phyloP scores from a whole-genome alignment of 2,113 vertebrate species.

The Leptodactylus fuscus region DNA sequence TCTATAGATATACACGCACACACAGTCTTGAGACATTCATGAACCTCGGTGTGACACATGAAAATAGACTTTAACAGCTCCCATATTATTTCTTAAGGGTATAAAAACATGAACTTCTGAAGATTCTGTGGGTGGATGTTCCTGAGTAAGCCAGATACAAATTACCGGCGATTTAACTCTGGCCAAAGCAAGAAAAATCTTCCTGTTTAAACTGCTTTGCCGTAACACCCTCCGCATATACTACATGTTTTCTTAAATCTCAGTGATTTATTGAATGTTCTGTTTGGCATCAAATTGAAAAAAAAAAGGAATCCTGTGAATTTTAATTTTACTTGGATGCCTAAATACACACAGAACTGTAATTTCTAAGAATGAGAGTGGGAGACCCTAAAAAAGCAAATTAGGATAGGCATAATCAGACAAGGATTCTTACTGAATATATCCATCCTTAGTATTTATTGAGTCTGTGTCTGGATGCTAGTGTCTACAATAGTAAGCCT shows the following conservation, averaged over 20 bases:
- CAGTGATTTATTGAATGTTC: slow-evolving; percentile 29
- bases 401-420: background rate
- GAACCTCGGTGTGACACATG: background rate
- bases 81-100: slow-evolving; percentile 26
- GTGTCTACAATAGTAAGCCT: too few species aligned
- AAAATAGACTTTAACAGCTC: slow-evolving; percentile 22
- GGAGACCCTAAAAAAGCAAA: background rate
- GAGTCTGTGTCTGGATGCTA: too few species aligned
- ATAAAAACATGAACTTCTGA: slow-evolving; percentile 37
- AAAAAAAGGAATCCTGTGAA: slow-evolving; percentile 1
- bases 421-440: background rate
- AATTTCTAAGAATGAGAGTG: background rate
- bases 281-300: slow-evolving; percentile 6
- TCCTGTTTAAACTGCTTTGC: slow-evolving; percentile 12
- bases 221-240: background rate
- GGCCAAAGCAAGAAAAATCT: slow-evolving; percentile 46
- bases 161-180: slow-evolving; percentile 16
- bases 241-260: slow-evolving; percentile 5
- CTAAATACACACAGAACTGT: background rate
- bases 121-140: slow-evolving; percentile 15
- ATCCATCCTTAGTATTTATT: background rate
- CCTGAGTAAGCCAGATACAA: slow-evolving; percentile 32
- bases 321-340: background rate
- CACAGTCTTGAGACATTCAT: background rate
- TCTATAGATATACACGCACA: background rate